These are phyloP conservation scores for Ailuropoda melanoleuca DNA, from an alignment of 2,113 vertebrate species.

Conservation along the genomic window DNA sequence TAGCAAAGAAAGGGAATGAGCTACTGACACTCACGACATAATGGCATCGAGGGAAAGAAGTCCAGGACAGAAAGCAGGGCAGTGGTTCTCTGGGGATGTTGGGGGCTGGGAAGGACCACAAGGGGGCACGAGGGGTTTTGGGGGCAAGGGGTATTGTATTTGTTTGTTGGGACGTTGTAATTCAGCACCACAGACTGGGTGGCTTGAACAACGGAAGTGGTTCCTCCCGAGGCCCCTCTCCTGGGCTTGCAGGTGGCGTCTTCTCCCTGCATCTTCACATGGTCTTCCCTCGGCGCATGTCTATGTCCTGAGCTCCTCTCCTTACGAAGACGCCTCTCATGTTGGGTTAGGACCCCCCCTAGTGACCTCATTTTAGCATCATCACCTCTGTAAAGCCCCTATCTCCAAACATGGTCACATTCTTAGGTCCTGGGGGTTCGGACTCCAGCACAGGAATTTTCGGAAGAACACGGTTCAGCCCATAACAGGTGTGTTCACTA, in stretches of 20 bases:
- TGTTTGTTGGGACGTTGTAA: too few relatives aligned
- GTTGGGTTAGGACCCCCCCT: neutral
- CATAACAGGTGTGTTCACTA: neutral
- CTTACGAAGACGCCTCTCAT: neutral
- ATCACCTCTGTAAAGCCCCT: neutral
- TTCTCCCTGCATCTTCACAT: fast-evolving
- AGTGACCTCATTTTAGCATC: neutral
- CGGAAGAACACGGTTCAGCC: neutral
- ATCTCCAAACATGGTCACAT: neutral
- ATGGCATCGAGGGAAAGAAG: neutral
- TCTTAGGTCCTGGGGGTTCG: neutral
- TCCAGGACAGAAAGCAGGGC: neutral
- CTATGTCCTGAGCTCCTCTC: neutral
- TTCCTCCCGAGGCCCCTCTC: neutral
- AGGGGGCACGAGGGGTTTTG: neutral
- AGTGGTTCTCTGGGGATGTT: neutral
- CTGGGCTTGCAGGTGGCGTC: fast-evolving
- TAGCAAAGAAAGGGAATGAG: neutral
- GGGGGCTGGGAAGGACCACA: neutral
- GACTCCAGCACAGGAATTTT: neutral
- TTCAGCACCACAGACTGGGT: neutral
- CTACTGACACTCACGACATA: fast-evolving
- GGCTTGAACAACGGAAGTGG: neutral
- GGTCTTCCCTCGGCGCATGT: fast-evolving
- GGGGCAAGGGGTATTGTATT: fast-evolving